Evolutionary conservation across 1,140 invertebrate genomes (phyloP), one percentile per base, ranked within the genome.

Genomic region (Ceratina australensis): DNA sequence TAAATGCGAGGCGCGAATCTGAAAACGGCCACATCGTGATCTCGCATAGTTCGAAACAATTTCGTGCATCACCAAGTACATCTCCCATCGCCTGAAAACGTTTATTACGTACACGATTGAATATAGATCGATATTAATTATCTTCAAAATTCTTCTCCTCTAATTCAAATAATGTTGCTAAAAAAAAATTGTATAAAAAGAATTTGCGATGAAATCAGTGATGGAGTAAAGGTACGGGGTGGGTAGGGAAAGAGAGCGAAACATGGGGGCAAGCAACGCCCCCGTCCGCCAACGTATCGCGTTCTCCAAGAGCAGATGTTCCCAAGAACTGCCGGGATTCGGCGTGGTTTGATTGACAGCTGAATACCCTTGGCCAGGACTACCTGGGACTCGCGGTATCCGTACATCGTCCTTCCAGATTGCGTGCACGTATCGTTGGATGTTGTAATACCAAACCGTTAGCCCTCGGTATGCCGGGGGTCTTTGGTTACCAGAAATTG

Each of bases 331-430:
- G 75, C 63, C 76, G 69, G 61, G 78, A 84, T 84, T 84, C 66
- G 18, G 60, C 47, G 26, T 28, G 13, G 20, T 4, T 65, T 86
- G 85, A 89, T 61, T 89, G 86, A 87, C 86, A 85, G 81, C 57
- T 87, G 77, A 85, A 88, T 87, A 72, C 60, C 65, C n/a, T 12
- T 59, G 26, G 28, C 54, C 72, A 74, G 71, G 74, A 84, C 73
- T 78, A 80, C 71, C 69, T 76, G 52, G 60, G 24, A 57, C 52
- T 78, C 69, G 47, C 49, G 56, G 65, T 81, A 72, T 81, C 74
- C 78, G 56, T 56, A 59, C 66, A 33, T n/a, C 54, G 52, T 80
- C 24, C 56, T 83, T 78, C 73, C 79, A 83, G 68, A 47, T 74
- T 67, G 79, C 67, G 33, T 74, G 57, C 59, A 12, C 47, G 47